Evolutionary conservation across 2,797 vertebrate genomes (phyloP).

Genomic region (Poeciliopsis presidionis): DNA sequence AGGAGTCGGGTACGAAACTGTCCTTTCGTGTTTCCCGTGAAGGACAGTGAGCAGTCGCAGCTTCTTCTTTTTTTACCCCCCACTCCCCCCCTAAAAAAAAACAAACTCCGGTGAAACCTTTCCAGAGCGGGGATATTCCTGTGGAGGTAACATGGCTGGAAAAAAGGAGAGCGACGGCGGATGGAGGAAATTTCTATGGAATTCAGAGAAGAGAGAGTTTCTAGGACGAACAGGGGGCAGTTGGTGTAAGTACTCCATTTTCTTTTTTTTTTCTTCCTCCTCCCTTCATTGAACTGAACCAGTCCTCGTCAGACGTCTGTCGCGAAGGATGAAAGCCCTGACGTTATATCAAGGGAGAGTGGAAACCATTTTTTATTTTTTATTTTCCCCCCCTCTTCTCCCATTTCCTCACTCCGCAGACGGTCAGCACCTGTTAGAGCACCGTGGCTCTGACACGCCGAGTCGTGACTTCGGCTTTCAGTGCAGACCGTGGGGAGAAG

Average conservation of each 20-base stretch:
- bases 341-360: neutral
- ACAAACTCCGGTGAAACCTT: neutral
- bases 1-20: conserved; percentile 71
- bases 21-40: conserved; percentile 72
- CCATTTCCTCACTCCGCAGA: neutral
- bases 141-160: conserved; percentile 83
- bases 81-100: too few relatives aligned
- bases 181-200: conserved; percentile 95
- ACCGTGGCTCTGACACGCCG: conserved; percentile 36
- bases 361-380: neutral
- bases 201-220: conserved; percentile 94
- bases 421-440: conserved; percentile 82
- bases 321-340: too few relatives aligned
- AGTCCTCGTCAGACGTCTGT: neutral
- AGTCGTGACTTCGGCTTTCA: conserved; percentile 75
- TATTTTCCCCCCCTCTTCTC: neutral
- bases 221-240: conserved; percentile 92
- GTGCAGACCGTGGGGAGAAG: conserved; percentile 45
- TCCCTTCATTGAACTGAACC: neutral
- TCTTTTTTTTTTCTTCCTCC: neutral
- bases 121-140: conserved; percentile 33
- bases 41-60: conserved; percentile 55
- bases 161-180: conserved; percentile 92
- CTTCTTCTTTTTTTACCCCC: neutral
- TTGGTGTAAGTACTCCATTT: conserved; percentile 89